phyloP scores from a whole-genome alignment of 2,113 vertebrate genomes.

The Albula goreensis region DNA sequence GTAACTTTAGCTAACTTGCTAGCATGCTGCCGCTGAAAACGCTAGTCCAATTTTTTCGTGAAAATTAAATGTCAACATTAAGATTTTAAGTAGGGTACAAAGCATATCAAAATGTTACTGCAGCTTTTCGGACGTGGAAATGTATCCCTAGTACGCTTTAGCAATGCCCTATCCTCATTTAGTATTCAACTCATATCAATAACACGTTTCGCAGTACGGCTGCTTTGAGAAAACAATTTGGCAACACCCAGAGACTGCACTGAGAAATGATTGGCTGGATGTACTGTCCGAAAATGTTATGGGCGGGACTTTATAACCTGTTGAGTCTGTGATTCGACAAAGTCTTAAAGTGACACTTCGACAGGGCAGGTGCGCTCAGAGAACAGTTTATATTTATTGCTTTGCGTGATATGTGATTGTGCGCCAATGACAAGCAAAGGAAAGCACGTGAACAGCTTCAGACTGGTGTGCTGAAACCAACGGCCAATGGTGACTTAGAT shows the following conservation, averaged over 20 bases:
- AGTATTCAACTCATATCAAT: background rate
- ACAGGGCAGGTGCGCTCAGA: slow-evolving; percentile 42
- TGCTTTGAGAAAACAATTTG: background rate
- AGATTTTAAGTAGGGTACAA: too few species aligned
- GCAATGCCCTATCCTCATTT: background rate
- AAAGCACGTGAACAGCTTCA: slow-evolving; percentile 14
- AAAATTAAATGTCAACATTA: background rate
- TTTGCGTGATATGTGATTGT: slow-evolving; percentile 55
- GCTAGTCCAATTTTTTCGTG: background rate
- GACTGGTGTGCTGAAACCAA: background rate
- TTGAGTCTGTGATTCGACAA: background rate
- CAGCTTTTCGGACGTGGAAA: background rate
- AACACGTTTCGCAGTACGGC: background rate
- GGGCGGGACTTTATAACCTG: background rate
- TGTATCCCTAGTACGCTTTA: background rate
- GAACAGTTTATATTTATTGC: background rate
- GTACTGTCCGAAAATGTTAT: background rate
- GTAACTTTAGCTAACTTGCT: background rate
- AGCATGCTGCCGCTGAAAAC: slow-evolving; percentile 21
- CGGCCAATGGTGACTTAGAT: slow-evolving; percentile 12
- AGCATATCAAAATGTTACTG: too few species aligned
- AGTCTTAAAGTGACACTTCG: background rate
- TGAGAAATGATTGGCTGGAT: background rate
- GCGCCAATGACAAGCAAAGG: slow-evolving; percentile 23
- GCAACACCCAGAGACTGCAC: background rate